These are phyloP conservation scores for Notospermus geniculatus DNA, from an alignment of 1,140 invertebrate genomes.

Conservation along the genomic window DNA sequence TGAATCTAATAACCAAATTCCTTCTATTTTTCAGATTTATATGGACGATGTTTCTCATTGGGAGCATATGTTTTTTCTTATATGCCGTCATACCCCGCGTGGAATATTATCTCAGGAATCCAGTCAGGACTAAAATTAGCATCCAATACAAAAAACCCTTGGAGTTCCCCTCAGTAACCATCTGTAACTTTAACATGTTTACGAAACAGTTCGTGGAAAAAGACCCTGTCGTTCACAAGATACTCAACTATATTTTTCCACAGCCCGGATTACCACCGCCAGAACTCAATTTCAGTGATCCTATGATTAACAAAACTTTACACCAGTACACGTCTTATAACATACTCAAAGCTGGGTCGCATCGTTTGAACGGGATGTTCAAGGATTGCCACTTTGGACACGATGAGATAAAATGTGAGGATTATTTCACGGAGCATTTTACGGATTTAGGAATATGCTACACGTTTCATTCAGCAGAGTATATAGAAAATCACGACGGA, in stretches of 20 bases:
- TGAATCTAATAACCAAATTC: neutral
- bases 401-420: neutral
- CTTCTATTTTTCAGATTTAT: neutral
- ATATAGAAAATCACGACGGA: neutral
- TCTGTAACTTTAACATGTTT: neutral
- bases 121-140: constrained; percentile 2
- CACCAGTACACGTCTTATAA: neutral
- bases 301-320: neutral
- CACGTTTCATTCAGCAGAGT: constrained; percentile 5
- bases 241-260: constrained; percentile 3
- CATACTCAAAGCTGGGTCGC: neutral
- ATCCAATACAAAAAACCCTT: constrained; percentile 4
- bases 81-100: neutral
- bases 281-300: neutral
- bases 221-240: neutral
- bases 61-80: neutral
- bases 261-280: neutral
- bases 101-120: neutral
- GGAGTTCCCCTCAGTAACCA: neutral
- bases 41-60: neutral
- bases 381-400: neutral
- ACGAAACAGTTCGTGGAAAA: neutral
- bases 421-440: constrained; percentile 4
- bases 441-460: constrained; percentile 3
- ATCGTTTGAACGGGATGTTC: neutral